Evolutionary conservation across 2,888 invertebrate species (phyloP), one percentile per base, ranked within the genome.

Genomic region (Abrostola triplasia): DNA sequence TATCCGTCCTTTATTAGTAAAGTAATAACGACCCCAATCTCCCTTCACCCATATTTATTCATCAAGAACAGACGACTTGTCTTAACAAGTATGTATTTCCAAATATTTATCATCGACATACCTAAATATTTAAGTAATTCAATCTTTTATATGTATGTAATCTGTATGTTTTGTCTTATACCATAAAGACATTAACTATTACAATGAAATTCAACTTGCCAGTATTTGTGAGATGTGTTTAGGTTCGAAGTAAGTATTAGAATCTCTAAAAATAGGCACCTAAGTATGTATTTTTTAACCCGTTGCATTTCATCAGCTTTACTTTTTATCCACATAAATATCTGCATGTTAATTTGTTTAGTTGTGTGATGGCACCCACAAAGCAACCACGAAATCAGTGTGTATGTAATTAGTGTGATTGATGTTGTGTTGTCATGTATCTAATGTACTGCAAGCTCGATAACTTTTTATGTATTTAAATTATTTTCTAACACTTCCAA

Each of bases 1-100:
- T 58, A 59, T 76, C 76, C 79, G 76, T 76, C 76, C 76, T 75
- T 49, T 65, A 38, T 47, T 42, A 59, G 51, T 41, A 77, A 66
- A 42, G 37, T 35, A 24, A 49, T 54, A 35, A n/a, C 35, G 49
- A 59, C 24, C 13, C 40, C 54, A 11, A 8, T 8, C 35, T 12
- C 6, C 35, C 35, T 49, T 36, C 36, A 36, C 10, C 36, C 13
- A 12, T 5, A 47, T 49, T 8, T 13, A 38, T 37, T 49, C 36
- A 51, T 11, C 42, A 42, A 11, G 12, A 42, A 42, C 42, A n/a
- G 6, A 41, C 10, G 1, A 6, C 0, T 6, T 42, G 4, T 12
- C 7, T 9, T 42, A 7, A 10, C 12, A 13, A 13, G 13, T 7
- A 24, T 24, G 24, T 24, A 24, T 24, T 24, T 24, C 24, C 24